A percentile compares a stretch with the other conserved stretches of the same genome.
These are phyloP conservation scores for Thunnus albacares DNA, from an alignment of 2,797 vertebrate genomes.

Conservation along the genomic window DNA sequence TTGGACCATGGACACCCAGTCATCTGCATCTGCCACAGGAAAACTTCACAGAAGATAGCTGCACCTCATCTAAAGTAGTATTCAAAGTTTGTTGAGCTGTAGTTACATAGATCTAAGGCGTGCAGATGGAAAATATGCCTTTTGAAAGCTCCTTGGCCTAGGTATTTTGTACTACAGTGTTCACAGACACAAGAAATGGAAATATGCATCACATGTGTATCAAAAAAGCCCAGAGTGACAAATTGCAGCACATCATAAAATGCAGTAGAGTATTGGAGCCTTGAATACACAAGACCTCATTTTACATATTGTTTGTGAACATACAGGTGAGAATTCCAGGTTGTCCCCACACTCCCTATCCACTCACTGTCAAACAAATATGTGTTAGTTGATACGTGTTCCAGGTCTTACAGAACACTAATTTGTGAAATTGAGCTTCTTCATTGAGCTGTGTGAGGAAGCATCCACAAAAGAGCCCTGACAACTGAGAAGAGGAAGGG, in stretches of 20 bases:
- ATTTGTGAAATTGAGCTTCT: conserved; percentile 74
- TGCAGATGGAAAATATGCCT: neutral
- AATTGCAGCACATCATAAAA: conserved; percentile 1
- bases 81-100: conserved; percentile 9
- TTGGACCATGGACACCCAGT: conserved; percentile 45
- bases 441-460: conserved; percentile 63
- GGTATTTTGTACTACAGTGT: neutral
- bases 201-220: neutral
- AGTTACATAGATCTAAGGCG: neutral
- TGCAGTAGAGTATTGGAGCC: too few relatives aligned
- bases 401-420: conserved; percentile 41
- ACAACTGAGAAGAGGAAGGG: conserved; percentile 63
- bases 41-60: conserved; percentile 48
- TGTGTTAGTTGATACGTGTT: conserved; percentile 63
- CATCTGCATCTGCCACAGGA: conserved; percentile 60
- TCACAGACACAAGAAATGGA: neutral
- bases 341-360: conserved; percentile 1
- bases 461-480: conserved; percentile 67
- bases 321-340: neutral
- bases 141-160: neutral
- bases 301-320: neutral
- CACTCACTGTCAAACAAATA: conserved; percentile 37
- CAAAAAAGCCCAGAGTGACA: neutral
- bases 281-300: neutral
- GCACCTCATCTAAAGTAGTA: conserved; percentile 2